These are phyloP conservation scores for Amia ocellicauda DNA, from an alignment of 2,113 vertebrate species.

Conservation along the genomic window DNA sequence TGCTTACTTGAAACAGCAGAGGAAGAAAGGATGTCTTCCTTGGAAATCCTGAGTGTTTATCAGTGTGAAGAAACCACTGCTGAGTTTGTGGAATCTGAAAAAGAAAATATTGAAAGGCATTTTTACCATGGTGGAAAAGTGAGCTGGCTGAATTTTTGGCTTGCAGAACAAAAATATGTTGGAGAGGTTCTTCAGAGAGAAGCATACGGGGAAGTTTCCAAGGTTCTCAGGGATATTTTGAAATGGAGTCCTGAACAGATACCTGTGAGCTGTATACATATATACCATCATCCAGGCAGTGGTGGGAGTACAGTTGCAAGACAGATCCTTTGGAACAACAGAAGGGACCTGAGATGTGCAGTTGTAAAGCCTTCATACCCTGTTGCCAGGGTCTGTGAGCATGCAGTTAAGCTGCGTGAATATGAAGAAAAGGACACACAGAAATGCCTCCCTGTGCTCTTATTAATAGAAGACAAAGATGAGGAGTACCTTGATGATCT, in stretches of 20 bases:
- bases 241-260: slow-evolving; percentile 30
- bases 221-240: slow-evolving; percentile 46
- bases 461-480: slow-evolving; percentile 71
- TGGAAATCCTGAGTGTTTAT: slow-evolving; percentile 67
- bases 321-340: slow-evolving; percentile 74
- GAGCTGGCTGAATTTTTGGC: slow-evolving; percentile 74
- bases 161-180: slow-evolving; percentile 60
- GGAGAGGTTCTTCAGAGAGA: slow-evolving; percentile 72
- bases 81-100: slow-evolving; percentile 48
- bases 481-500: slow-evolving; percentile 70
- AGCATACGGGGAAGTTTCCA: slow-evolving; percentile 51
- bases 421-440: slow-evolving; percentile 66
- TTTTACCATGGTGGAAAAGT: slow-evolving; percentile 75
- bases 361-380: slow-evolving; percentile 61
- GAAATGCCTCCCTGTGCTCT: slow-evolving; percentile 66
- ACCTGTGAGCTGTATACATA: slow-evolving; percentile 61
- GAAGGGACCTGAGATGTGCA: slow-evolving; percentile 65
- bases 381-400: slow-evolving; percentile 49
- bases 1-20: slow-evolving; percentile 56
- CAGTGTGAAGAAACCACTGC: slow-evolving; percentile 62
- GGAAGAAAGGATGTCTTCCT: slow-evolving; percentile 66
- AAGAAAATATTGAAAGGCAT: slow-evolving; percentile 52
- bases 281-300: slow-evolving; percentile 81
- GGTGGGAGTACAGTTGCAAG: slow-evolving; percentile 79
- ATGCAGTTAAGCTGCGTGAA: slow-evolving; percentile 65